A percentile compares a stretch with the other conserved stretches of the same genome.
phyloP scores from a whole-genome alignment of 2,888 invertebrate species.

The Pammene aurita region DNA sequence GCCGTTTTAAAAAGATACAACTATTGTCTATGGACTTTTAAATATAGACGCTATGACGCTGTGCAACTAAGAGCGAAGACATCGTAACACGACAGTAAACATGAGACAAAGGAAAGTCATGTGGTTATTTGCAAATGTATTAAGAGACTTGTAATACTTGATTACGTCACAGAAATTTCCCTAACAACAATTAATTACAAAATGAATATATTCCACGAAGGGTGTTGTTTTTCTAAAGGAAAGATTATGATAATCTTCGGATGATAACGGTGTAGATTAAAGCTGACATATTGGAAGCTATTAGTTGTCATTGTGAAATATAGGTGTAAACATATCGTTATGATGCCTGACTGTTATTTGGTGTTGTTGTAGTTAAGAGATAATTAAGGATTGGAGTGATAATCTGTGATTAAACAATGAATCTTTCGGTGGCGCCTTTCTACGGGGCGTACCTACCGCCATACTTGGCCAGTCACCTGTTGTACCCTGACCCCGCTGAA shows the following conservation, averaged over 20 bases:
- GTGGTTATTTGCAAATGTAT: constrained; percentile 56
- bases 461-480: constrained; percentile 58
- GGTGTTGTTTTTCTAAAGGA: constrained; percentile 11
- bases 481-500: constrained; percentile 65
- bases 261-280: constrained; percentile 30
- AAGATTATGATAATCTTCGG: constrained; percentile 26
- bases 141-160: constrained; percentile 29
- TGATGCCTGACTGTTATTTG: constrained; percentile 25
- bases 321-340: not conserved
- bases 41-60: constrained; percentile 68
- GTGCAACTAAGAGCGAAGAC: constrained; percentile 28
- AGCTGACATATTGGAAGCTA: constrained; percentile 13
- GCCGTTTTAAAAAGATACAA: constrained; percentile 74
- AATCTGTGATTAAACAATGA: constrained; percentile 58
- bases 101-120: constrained; percentile 55
- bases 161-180: constrained; percentile 27
- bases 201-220: not conserved
- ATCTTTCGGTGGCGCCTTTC: constrained; percentile 60
- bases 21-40: constrained; percentile 76
- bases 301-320: constrained; percentile 27
- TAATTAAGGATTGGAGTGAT: constrained; percentile 54
- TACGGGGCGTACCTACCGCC: constrained; percentile 63
- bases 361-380: constrained; percentile 16
- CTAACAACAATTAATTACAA: not conserved
- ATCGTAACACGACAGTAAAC: constrained; percentile 47